Evolutionary conservation across 2,113 vertebrate genomes (phyloP).

Genomic region (Bufo bufo): DNA sequence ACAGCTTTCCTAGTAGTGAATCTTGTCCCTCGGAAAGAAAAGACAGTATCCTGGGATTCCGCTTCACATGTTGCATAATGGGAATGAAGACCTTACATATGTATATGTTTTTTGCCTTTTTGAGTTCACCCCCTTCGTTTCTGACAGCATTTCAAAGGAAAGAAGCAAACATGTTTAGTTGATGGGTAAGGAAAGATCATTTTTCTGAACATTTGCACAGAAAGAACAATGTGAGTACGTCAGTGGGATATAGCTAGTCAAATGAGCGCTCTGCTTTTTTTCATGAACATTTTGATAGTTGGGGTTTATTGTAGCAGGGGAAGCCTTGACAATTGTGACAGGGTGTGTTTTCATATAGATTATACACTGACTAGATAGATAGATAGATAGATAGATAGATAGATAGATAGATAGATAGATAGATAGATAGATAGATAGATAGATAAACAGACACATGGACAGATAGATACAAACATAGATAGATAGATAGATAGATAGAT

Average conservation of each 20-base stretch:
- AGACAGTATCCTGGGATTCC: constrained; percentile 63
- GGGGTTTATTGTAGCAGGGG: background rate
- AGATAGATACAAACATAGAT: no score
- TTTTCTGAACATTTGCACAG: constrained; percentile 45
- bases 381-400: no score
- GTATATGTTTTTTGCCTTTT: constrained; percentile 6
- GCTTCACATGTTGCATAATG: constrained; percentile 54
- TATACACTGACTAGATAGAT: background rate
- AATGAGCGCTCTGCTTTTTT: background rate
- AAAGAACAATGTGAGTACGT: background rate
- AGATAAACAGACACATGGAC: no score
- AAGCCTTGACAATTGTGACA: background rate
- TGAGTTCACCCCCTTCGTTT: constrained; percentile 47
- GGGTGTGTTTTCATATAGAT: background rate
- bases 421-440: no score
- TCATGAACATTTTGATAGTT: background rate
- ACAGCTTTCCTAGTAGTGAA: constrained; percentile 10
- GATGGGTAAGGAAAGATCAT: constrained; percentile 64
- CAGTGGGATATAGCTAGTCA: background rate
- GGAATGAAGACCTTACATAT: constrained; percentile 19
- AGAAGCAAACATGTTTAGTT: constrained; percentile 57
- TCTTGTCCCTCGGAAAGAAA: constrained; percentile 61
- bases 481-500: no score
- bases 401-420: no score
- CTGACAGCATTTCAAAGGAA: constrained; percentile 56